phyloP scores from a whole-genome alignment of 1,140 invertebrate species.

The Sycobia sp. region DNA sequence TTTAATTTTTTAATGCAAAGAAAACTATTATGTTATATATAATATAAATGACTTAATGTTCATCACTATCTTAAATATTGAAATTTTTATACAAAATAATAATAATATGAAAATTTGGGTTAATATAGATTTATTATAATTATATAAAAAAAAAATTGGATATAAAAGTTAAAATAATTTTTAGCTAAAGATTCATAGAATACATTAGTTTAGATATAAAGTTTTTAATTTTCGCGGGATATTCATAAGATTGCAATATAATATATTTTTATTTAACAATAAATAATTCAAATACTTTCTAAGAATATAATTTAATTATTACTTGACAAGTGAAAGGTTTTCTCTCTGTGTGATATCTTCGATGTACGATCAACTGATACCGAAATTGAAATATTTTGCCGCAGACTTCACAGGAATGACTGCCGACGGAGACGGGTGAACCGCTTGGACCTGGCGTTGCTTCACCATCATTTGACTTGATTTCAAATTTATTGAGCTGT shows the following conservation, averaged over 20 bases:
- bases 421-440: slow-evolving; percentile 65
- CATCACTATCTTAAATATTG: background rate
- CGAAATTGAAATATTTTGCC: slow-evolving; percentile 84
- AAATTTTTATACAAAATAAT: background rate
- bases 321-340: slow-evolving; percentile 84
- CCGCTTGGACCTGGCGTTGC: slow-evolving; percentile 60
- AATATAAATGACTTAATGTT: too few relatives aligned
- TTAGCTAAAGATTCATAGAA: too few relatives aligned
- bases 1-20: background rate
- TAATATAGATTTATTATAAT: too few relatives aligned
- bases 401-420: slow-evolving; percentile 80
- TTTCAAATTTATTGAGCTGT: slow-evolving; percentile 65
- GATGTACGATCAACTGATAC: slow-evolving; percentile 83
- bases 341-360: slow-evolving; percentile 81
- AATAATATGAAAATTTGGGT: too few relatives aligned
- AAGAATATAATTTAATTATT: slow-evolving; percentile 9
- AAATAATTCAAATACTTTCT: background rate
- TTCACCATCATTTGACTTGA: slow-evolving; percentile 61
- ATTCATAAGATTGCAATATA: slow-evolving; percentile 6
- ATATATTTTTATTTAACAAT: background rate
- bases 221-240: too few relatives aligned
- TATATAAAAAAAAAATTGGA: too few relatives aligned
- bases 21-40: background rate
- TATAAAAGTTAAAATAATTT: too few relatives aligned
- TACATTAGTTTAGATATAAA: too few relatives aligned